These are phyloP conservation scores for Micronycteris hirsuta DNA, from an alignment of 2,113 vertebrate species.

Conservation along the genomic window DNA sequence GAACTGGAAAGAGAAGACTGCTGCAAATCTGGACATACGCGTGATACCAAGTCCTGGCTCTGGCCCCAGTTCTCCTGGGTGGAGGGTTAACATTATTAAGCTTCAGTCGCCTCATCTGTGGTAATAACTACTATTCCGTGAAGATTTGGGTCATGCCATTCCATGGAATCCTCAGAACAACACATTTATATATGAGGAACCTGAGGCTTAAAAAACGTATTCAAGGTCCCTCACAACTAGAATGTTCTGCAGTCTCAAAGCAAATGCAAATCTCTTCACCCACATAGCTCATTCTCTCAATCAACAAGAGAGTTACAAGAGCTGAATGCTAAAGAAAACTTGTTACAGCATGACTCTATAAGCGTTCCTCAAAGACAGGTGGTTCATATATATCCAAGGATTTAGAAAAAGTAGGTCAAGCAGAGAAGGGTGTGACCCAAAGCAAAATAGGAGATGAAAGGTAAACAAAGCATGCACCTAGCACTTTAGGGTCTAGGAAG, in stretches of 20 bases:
- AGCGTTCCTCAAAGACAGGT: not conserved
- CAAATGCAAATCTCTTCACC: not conserved
- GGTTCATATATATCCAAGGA: not conserved
- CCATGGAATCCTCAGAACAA: not conserved
- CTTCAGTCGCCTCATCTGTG: not conserved
- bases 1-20: not conserved
- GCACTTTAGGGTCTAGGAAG: not conserved
- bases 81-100: not conserved
- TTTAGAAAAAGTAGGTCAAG: not conserved
- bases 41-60: not conserved
- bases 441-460: not conserved
- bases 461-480: not conserved
- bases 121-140: not conserved
- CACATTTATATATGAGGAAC: not conserved
- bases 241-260: not conserved
- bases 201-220: not conserved
- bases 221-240: not conserved
- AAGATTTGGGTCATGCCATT: not conserved
- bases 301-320: not conserved
- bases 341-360: not conserved
- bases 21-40: not conserved
- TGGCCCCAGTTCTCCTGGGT: not conserved
- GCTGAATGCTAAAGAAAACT: not conserved
- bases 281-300: not conserved
- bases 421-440: not conserved